Evolutionary conservation across 1,140 invertebrate genomes (phyloP), one percentile per base, ranked within the genome.

Genomic region (Drosophila bipectinata): DNA sequence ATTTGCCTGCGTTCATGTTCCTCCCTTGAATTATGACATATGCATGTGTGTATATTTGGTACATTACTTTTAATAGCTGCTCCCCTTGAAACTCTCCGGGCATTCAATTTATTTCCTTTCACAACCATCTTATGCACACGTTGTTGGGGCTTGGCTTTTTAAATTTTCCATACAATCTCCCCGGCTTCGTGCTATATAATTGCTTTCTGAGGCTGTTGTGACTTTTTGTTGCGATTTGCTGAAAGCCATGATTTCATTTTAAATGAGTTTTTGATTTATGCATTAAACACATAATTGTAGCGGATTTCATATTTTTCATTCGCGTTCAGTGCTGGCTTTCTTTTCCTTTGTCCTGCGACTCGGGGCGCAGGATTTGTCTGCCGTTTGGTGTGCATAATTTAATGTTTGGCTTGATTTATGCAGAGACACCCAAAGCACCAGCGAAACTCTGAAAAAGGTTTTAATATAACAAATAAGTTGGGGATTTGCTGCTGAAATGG

Each of bases 191-290:
- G 54, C 54, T 26, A 81, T 37, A 80, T 85, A 84, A 84, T 84
- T 84, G 80, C 80, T 85, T 85, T 77, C 62, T 44, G 67, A 10
- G 45, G 58, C 37, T 18, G 62, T 34, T 79, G 59, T 32, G 54
- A 81, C 68, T 87, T 76, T 79, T 77, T 85, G 76, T 85, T 78
- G 61, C 72, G 81, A 85, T 85, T 82, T 82, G 83, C 75, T 88
- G 82, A 87, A 88, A 79, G 72, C 79, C 72, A 81, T 76, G 82
- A 87, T 88, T 87, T 87, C 74, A 88, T 87, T 87, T 87, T 87
- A 88, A 87, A 87, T 87, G 82, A 87, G 82, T 87, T 87, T 87
- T 87, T 87, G 82, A 87, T 87, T 87, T 87, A 87, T 87, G 82
- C 82, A 88, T 87, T 87, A 87, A 87, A 87, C 67, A 87, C 75